phyloP scores from a whole-genome alignment of 2,888 invertebrate genomes.

The Hofmannophila pseudospretella region DNA sequence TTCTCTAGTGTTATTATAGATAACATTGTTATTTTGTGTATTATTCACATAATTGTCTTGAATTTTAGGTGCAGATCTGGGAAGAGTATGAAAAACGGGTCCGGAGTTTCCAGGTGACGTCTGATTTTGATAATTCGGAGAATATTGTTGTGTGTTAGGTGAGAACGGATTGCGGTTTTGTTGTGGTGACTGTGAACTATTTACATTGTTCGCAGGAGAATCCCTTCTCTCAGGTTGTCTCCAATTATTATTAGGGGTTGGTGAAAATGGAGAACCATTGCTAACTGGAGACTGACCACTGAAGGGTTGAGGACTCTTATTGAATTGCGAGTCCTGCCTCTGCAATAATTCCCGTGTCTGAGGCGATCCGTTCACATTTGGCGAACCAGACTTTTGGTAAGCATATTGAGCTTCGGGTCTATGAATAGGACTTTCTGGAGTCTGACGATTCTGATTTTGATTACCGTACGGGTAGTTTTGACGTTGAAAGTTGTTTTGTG shows the following conservation, averaged over 20 bases:
- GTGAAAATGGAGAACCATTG: slow-evolving; percentile 56
- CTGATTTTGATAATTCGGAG: slow-evolving; percentile 47
- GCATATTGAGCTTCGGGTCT: slow-evolving; percentile 71
- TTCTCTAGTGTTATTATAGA: slow-evolving; percentile 44
- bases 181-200: slow-evolving; percentile 38
- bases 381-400: slow-evolving; percentile 51
- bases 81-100: slow-evolving; percentile 56
- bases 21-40: slow-evolving; percentile 36
- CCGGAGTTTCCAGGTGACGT: slow-evolving; percentile 35
- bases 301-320: slow-evolving; percentile 71
- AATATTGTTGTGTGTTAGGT: slow-evolving; percentile 44
- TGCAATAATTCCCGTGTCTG: slow-evolving; percentile 60
- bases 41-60: slow-evolving; percentile 38
- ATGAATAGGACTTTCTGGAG: slow-evolving; percentile 65
- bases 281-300: slow-evolving; percentile 48
- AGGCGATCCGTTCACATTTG: slow-evolving; percentile 46
- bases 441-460: slow-evolving; percentile 49
- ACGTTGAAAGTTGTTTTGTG: slow-evolving; percentile 43
- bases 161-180: slow-evolving; percentile 36
- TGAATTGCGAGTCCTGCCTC: slow-evolving; percentile 72
- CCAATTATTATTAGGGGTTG: slow-evolving; percentile 67
- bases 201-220: slow-evolving; percentile 44
- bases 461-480: slow-evolving; percentile 37
- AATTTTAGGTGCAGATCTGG: slow-evolving; percentile 50
- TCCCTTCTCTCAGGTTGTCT: slow-evolving; percentile 66